A percentile compares a stretch with the other conserved stretches of the same genome.
phyloP scores from a whole-genome alignment of 2,888 invertebrate species.

The Thereva nobilitata region DNA sequence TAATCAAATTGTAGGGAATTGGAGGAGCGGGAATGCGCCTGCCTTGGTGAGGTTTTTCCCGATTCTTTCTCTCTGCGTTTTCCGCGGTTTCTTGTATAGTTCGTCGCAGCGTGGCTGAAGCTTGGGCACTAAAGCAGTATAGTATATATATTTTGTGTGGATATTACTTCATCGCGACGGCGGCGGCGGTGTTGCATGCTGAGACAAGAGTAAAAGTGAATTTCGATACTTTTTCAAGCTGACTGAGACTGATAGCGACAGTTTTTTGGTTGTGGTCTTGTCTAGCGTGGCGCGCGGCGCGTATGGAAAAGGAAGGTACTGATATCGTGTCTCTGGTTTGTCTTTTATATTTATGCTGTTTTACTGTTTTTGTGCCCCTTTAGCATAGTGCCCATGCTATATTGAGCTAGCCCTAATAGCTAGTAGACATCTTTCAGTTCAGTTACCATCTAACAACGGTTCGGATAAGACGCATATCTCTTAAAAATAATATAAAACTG shows the following conservation, averaged over 20 bases:
- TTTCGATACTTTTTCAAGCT: conserved; percentile 3
- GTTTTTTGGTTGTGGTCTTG: conserved; percentile 31
- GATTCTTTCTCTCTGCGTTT: no score
- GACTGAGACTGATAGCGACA: conserved; percentile 29
- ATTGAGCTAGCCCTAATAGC: conserved; percentile 36
- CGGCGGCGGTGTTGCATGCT: conserved; percentile 9
- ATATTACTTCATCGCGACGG: conserved; percentile 28
- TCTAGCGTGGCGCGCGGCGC: conserved; percentile 23
- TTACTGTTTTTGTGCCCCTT: conserved; percentile 3
- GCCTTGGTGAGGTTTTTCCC: no score
- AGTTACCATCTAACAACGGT: conserved; percentile 38
- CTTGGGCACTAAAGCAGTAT: no score
- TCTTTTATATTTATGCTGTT: neutral
- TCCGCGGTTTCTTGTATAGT: no score
- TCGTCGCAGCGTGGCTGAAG: no score
- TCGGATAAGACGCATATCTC: conserved; percentile 36
- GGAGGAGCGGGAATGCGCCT: no score
- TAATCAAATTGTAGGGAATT: no score
- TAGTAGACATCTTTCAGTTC: conserved; percentile 33
- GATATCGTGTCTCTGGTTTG: no score
- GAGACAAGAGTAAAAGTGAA: conserved; percentile 31
- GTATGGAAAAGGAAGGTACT: no score
- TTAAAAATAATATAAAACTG: neutral
- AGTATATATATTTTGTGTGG: no score
- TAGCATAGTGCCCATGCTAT: conserved; percentile 22